Conservation (phyloP, 37 sponge, comb jelly and placozoan genomes). For the Spongilla lacustris region DNA sequence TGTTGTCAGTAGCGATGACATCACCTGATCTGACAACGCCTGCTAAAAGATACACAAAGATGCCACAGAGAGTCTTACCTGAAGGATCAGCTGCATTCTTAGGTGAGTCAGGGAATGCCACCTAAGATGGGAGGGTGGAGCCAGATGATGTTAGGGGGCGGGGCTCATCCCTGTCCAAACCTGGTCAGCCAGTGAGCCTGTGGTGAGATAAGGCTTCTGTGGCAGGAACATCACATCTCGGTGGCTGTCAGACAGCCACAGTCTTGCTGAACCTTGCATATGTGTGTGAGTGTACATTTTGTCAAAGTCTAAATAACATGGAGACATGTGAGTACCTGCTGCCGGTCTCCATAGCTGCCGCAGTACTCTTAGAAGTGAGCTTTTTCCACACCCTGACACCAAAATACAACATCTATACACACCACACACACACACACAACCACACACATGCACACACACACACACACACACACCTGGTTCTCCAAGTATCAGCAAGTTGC, state of each 20-base stretch:
- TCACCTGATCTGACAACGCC: background rate
- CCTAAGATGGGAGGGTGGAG: background rate
- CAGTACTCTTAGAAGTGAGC: conserved; percentile 69
- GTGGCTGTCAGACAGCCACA: conserved; percentile 21
- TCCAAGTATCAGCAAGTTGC: conserved; percentile 72
- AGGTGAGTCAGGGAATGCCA: conserved; percentile 23
- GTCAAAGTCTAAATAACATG: background rate
- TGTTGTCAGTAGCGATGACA: conserved; percentile 1
- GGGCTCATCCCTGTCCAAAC: conserved; percentile 13
- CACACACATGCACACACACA: background rate
- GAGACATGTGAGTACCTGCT: conserved; percentile 27
- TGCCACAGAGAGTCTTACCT: background rate
- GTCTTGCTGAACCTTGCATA: conserved; percentile 21
- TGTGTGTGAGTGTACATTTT: background rate
- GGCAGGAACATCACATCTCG: conserved; percentile 78
- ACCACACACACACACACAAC: background rate
- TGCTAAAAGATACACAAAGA: background rate
- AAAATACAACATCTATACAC: too few species aligned
- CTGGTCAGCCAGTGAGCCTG: conserved; percentile 82
- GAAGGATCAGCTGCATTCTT: background rate
- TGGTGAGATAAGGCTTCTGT: conserved; percentile 81
- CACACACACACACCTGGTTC: conserved; percentile 53
- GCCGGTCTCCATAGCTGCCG: conserved; percentile 58
- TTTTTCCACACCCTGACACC: conserved; percentile 78
- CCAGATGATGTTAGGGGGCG: background rate